Conservation (phyloP, 2,888 invertebrate species). For the Ommatoiulus sabulosus region DNA sequence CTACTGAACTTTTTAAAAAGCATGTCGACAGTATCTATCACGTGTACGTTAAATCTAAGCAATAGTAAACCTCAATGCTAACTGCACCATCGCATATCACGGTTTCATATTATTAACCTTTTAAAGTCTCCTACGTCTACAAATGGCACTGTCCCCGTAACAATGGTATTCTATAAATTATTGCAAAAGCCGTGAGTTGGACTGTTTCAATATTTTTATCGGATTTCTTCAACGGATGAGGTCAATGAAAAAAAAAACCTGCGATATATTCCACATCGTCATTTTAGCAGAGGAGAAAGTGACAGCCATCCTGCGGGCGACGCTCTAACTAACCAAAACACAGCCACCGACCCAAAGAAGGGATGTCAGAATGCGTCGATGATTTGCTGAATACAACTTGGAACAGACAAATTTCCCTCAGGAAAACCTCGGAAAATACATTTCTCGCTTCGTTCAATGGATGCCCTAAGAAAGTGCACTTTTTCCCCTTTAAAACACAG, state of each 20-base stretch:
- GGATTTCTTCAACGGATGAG: neutral
- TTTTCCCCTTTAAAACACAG: constrained; percentile 21
- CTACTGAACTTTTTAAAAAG: too few species aligned
- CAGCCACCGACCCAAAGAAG: neutral
- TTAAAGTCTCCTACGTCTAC: too few species aligned
- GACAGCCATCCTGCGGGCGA: neutral
- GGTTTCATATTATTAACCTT: too few species aligned
- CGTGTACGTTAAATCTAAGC: too few species aligned
- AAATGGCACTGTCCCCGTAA: too few species aligned
- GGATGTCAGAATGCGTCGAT: neutral
- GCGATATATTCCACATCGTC: neutral
- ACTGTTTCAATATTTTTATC: neutral
- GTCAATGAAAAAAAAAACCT: neutral
- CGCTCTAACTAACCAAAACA: neutral
- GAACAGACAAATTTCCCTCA: neutral
- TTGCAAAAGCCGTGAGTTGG: too few species aligned
- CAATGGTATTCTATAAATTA: too few species aligned
- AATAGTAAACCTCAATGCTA: too few species aligned
- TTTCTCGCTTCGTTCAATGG: constrained; percentile 17
- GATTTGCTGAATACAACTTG: neutral
- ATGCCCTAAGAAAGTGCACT: neutral
- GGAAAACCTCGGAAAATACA: neutral
- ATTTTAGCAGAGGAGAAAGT: neutral
- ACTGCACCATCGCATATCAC: too few species aligned
- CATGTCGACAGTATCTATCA: too few species aligned